Evolutionary conservation across 1,140 invertebrate genomes (phyloP).

Genomic region (Cardiocondyla obscurior): DNA sequence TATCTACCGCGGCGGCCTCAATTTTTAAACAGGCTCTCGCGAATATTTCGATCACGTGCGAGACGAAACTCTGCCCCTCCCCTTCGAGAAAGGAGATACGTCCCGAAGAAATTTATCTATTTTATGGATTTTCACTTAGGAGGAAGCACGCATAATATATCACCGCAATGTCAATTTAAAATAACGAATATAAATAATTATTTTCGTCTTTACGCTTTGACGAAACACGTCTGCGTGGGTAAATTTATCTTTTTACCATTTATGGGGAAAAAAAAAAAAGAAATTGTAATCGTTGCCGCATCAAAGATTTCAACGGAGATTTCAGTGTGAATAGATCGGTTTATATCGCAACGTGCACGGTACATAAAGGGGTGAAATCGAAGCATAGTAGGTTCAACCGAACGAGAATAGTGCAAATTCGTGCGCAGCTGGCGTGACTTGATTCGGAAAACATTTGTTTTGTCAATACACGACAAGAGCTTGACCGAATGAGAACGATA

Average conservation of each 20-base stretch:
- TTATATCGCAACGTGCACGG: neutral
- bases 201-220: neutral
- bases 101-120: neutral
- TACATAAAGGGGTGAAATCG: slow-evolving; percentile 1
- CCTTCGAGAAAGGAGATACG: neutral
- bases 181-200: neutral
- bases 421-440: slow-evolving; percentile 48
- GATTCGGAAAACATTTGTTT: slow-evolving; percentile 63
- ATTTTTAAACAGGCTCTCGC: slow-evolving; percentile 29
- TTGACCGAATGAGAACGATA: slow-evolving; percentile 30
- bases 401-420: slow-evolving; percentile 53
- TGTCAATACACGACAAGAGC: slow-evolving; percentile 12
- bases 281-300: neutral
- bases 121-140: slow-evolving; percentile 1
- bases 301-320: slow-evolving; percentile 13
- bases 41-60: slow-evolving; percentile 1
- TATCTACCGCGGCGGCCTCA: neutral
- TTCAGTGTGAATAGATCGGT: slow-evolving; percentile 2
- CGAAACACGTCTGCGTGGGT: neutral
- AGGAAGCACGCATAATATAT: neutral
- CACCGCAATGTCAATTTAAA: neutral
- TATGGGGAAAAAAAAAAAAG: slow-evolving; percentile 30
- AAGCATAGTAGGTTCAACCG: slow-evolving; percentile 31
- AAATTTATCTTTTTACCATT: no score
- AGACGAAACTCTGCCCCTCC: neutral